Conservation (phyloP, 2,888 invertebrate species). For the Parnassius mnemosyne region DNA sequence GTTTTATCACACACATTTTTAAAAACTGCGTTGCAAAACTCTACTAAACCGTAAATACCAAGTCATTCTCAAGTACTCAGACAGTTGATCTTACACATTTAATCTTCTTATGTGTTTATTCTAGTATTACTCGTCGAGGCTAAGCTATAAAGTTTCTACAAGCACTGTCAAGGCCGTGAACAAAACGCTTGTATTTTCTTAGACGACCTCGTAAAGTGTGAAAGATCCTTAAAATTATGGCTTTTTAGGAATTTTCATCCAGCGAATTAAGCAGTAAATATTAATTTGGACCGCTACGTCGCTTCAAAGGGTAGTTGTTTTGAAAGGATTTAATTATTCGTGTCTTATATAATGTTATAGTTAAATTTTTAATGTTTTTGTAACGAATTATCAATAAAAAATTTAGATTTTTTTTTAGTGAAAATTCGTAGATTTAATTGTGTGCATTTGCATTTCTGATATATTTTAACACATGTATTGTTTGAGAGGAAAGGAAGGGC, state of each 20-base stretch:
- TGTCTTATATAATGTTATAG: constrained; percentile 14
- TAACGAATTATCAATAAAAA: too few species aligned
- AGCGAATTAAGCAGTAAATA: constrained; percentile 28
- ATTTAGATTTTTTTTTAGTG: too few species aligned
- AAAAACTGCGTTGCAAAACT: too few species aligned
- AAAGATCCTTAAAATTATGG: constrained; percentile 22
- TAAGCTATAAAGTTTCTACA: constrained; percentile 20
- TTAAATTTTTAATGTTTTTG: constrained; percentile 5
- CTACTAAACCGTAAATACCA: constrained; percentile 34
- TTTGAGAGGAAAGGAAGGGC: too few species aligned
- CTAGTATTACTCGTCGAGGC: constrained; percentile 22
- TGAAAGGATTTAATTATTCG: constrained; percentile 26
- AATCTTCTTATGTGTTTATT: constrained; percentile 26
- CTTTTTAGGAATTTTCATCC: constrained; percentile 28
- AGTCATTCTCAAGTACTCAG: constrained; percentile 4
- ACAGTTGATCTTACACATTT: constrained; percentile 7
- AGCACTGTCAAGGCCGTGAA: constrained; percentile 20
- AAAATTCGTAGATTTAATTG: too few species aligned
- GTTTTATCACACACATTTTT: too few species aligned
- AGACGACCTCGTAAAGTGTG: constrained; percentile 14
- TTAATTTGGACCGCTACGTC: constrained; percentile 27
- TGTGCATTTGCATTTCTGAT: too few species aligned
- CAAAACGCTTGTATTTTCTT: constrained; percentile 9
- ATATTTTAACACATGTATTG: too few species aligned
- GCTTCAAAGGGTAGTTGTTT: constrained; percentile 24